Base-by-base conservation (phyloP, 2,888 invertebrate genomes). In the Polymixis flavicincta region DNA sequence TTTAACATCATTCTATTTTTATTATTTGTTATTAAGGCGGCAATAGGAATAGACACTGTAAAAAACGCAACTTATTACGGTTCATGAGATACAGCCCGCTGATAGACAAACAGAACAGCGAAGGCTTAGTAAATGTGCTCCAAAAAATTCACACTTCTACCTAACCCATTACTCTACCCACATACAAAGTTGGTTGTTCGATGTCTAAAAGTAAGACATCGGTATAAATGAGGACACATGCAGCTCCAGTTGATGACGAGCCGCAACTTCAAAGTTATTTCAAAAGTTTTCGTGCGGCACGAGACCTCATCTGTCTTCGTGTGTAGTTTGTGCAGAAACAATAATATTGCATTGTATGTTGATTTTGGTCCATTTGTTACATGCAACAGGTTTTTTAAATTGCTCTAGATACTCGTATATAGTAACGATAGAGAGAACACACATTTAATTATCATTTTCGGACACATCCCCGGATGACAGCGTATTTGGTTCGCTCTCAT, bases 191-290 rank as follows among this genome's bases (percentile, higher is more conserved):
- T 17, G 8, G 42, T 74, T 32, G 54, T 50, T 14, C 7, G 9
- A 64, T 54, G 42, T 32, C 37, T 75, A 17, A 59, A 71, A 72
- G 71, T 82, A 69, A 59, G 72, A 72, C 50, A 32, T 68, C 37
- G n/a, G 54, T 66, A 60, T n/a, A 68, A 68, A 78, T 65, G 55
- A 66, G 72, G 37, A 42, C 66, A 76, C 68, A 63, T 83, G 73
- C 71, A 72, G 71, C 65, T 59, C 45, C 32, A 60, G 80, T 73
- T 68, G 79, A 71, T 60, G 83, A 64, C 61, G 59, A 55, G 59
- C 79, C 63, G 42, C 68, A 81, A 82, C 55, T 71, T 55, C n/a
- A 17, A 68, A 81, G 74, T 74, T 74, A 78, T 75, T 69, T 75
- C 57, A 61, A 25, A 83, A 82, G 42, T 73, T 73, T 84, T n/a